These are phyloP conservation scores for Pseudomyrmex sp. DNA, from an alignment of 1,140 invertebrate species.

Conservation along the genomic window DNA sequence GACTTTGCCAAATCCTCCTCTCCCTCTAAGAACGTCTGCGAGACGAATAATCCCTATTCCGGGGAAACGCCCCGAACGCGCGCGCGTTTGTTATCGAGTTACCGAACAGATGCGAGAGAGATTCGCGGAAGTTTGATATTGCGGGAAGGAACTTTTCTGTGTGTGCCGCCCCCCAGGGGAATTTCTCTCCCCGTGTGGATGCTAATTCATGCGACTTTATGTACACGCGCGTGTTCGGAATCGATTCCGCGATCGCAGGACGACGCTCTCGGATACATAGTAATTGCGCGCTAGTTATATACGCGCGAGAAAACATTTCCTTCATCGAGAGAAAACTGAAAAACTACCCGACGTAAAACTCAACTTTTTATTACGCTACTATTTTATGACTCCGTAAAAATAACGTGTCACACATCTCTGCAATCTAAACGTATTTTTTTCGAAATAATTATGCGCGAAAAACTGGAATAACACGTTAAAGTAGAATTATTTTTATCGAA, in stretches of 20 bases:
- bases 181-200: conserved; percentile 15
- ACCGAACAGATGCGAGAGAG: conserved; percentile 49
- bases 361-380: conserved; percentile 2
- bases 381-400: neutral
- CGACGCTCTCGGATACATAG: too few species aligned
- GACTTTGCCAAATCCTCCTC: conserved; percentile 27
- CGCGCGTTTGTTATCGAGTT: conserved; percentile 50
- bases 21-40: neutral
- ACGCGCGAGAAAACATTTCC: neutral
- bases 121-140: conserved; percentile 50
- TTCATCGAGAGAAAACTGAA: neutral
- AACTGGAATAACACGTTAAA: neutral
- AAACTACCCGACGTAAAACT: neutral
- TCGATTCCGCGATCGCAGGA: neutral
- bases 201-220: conserved; percentile 38
- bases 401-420: neutral
- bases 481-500: neutral
- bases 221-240: conserved; percentile 33
- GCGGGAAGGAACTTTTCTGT: conserved; percentile 41
- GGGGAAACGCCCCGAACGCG: neutral
- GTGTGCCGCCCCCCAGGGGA: neutral
- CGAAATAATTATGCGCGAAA: conserved; percentile 11
- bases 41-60: conserved; percentile 39
- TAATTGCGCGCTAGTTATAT: neutral
- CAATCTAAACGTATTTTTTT: neutral